Evolutionary conservation across 1,140 invertebrate genomes (phyloP).

Genomic region (Drosophila bocqueti): DNA sequence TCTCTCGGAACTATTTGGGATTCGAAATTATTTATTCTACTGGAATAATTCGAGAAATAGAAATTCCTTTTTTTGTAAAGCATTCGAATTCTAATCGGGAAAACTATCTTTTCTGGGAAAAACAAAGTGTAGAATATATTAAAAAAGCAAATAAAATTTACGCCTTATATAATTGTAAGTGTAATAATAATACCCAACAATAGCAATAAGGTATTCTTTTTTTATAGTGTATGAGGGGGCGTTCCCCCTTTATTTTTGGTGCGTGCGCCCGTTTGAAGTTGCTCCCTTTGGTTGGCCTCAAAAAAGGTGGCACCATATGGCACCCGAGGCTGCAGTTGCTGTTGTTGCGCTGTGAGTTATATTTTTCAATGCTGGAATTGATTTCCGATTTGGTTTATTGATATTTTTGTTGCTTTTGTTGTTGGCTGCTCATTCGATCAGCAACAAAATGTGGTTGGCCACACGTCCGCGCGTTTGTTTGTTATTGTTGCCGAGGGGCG

Average conservation of each 20-base stretch:
- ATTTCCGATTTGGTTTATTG: slow-evolving; percentile 74
- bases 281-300: slow-evolving; percentile 39
- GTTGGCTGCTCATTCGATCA: slow-evolving; percentile 58
- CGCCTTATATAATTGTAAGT: background rate
- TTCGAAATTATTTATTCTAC: background rate
- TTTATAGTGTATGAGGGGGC: background rate
- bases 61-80: background rate
- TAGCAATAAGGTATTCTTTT: background rate
- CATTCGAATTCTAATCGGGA: background rate
- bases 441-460: slow-evolving; percentile 59
- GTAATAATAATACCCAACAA: background rate
- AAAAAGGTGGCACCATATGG: slow-evolving; percentile 81
- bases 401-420: slow-evolving; percentile 23
- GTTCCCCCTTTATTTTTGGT: slow-evolving; percentile 26
- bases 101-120: background rate
- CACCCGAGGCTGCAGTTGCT: slow-evolving; percentile 37
- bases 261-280: slow-evolving; percentile 46
- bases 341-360: slow-evolving; percentile 64
- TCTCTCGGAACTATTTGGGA: background rate
- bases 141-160: background rate
- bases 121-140: background rate
- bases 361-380: slow-evolving; percentile 77
- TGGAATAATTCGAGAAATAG: background rate
- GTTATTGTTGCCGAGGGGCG: slow-evolving; percentile 29
- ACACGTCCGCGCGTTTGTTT: slow-evolving; percentile 66